A percentile compares a stretch with the other conserved stretches of the same genome.
Evolutionary conservation across 2,113 vertebrate species (phyloP).

Genomic region (Chionis minor): DNA sequence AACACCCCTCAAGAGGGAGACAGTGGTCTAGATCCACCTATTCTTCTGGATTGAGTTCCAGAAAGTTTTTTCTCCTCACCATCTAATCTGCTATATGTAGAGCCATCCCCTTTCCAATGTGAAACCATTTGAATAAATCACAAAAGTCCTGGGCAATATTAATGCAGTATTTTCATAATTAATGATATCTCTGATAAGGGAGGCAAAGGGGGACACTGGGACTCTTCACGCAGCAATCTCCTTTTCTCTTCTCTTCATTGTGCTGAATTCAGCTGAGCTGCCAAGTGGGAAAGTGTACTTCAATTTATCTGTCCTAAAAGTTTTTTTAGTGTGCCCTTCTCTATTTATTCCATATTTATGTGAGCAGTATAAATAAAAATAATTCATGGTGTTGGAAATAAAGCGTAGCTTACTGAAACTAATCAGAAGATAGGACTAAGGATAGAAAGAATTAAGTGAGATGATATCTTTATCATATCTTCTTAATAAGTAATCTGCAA

Average conservation of each 20-base stretch:
- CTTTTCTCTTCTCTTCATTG: neutral
- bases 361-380: neutral
- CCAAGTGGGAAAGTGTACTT: neutral
- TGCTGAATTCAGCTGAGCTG: neutral
- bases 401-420: slow-evolving; percentile 5
- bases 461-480: slow-evolving; percentile 59
- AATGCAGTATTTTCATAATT: neutral
- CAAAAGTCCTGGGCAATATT: neutral
- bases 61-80: neutral
- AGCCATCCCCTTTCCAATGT: neutral
- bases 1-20: neutral
- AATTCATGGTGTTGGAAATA: neutral
- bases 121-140: neutral
- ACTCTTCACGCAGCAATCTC: neutral
- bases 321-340: neutral
- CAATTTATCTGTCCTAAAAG: neutral
- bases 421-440: slow-evolving; percentile 45
- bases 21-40: neutral
- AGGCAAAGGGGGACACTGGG: neutral
- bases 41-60: neutral
- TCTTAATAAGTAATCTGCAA: slow-evolving; percentile 45
- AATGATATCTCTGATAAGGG: neutral
- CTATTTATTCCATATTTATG: neutral
- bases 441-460: slow-evolving; percentile 42
- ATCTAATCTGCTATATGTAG: neutral